Conservation (phyloP, 2,797 vertebrate species). For the Mycteria americana region DNA sequence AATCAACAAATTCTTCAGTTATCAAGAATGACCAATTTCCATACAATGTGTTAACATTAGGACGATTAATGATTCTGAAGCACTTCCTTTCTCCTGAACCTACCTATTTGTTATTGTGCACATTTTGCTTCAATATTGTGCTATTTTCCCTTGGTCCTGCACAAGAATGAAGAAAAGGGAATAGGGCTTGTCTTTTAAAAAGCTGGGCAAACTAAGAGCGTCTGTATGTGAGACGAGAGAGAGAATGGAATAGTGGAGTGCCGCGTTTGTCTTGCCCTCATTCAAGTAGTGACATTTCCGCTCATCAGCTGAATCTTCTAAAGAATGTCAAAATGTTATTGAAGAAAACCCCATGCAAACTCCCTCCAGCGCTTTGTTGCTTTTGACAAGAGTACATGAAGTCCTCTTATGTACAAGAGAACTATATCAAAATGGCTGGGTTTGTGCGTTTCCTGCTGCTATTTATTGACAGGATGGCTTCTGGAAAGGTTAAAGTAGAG, state of each 20-base stretch:
- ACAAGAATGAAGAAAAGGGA: neutral
- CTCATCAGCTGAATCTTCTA: neutral
- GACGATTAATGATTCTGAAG: neutral
- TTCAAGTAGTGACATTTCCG: neutral
- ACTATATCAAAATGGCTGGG: neutral
- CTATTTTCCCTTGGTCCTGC: neutral
- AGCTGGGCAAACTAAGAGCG: neutral
- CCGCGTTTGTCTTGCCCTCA: rapidly evolving
- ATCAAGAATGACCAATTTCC: neutral
- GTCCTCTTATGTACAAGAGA: neutral
- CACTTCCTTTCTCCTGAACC: neutral
- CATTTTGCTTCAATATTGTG: neutral
- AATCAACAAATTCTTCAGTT: neutral
- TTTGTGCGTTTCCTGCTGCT: conserved; percentile 13
- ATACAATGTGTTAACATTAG: rapidly evolving
- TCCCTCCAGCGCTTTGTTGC: neutral
- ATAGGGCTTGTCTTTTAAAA: neutral
- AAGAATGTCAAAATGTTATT: neutral
- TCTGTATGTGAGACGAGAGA: neutral
- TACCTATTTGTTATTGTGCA: neutral
- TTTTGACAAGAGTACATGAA: neutral
- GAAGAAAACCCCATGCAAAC: neutral
- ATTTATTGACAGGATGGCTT: neutral
- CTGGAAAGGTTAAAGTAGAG: neutral
- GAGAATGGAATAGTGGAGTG: neutral